Percentiles rank a stretch among this genome's conserved stretches.
Evolutionary conservation across 2,113 vertebrate species (phyloP).

Genomic region (Heterotis niloticus): DNA sequence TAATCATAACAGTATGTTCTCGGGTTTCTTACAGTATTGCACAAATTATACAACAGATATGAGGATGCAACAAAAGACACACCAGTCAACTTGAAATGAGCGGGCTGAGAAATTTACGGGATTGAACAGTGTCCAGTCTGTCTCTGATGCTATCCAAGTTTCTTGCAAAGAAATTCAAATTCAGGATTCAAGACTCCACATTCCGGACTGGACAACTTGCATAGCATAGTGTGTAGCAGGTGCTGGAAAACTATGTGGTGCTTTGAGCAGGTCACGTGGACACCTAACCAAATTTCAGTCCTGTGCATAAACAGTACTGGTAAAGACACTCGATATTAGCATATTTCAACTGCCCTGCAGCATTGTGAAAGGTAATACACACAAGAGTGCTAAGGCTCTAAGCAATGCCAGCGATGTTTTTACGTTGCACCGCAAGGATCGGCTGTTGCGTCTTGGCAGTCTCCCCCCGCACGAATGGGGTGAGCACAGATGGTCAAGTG

Average conservation of each 20-base stretch:
- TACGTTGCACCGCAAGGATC: neutral
- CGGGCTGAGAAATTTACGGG: neutral
- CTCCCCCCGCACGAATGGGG: too few relatives aligned
- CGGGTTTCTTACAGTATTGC: slow-evolving; percentile 35
- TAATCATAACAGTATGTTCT: slow-evolving; percentile 21
- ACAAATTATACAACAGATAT: slow-evolving; percentile 38
- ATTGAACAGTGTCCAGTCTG: neutral
- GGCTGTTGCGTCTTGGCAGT: neutral
- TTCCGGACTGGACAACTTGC: neutral
- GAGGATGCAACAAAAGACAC: slow-evolving; percentile 27
- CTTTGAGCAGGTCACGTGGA: neutral
- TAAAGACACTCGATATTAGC: neutral
- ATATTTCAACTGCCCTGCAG: neutral
- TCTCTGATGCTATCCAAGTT: neutral
- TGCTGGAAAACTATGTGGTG: neutral
- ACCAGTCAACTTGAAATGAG: neutral
- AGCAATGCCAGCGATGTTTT: neutral
- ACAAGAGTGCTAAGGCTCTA: neutral
- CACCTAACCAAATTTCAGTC: neutral
- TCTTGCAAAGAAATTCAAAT: neutral
- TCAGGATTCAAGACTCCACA: neutral
- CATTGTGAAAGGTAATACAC: neutral
- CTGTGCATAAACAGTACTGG: neutral
- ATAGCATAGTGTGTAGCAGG: neutral
- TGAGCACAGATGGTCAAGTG: too few relatives aligned